Conservation (phyloP, 2,888 invertebrate species). For the Rhagophthalmus giganteus region DNA sequence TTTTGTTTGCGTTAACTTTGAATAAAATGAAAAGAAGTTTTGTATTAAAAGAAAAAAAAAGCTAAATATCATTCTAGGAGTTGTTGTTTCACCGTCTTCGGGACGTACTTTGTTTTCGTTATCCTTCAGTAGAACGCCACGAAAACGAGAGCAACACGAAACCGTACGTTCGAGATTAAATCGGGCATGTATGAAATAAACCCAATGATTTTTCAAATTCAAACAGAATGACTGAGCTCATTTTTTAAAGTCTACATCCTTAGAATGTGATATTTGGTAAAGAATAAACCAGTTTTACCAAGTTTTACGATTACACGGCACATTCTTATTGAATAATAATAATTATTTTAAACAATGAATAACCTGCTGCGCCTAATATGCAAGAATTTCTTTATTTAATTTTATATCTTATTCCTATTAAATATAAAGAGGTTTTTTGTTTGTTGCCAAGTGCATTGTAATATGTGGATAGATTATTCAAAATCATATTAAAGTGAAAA, state of each 20-base stretch:
- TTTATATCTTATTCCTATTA: conserved; percentile 36
- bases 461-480: conserved; percentile 38
- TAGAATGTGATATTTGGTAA: conserved; percentile 41
- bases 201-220: conserved; percentile 57
- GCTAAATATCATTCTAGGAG: conserved; percentile 38
- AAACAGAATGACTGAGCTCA: conserved; percentile 55
- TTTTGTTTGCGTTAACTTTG: conserved; percentile 31
- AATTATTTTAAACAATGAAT: conserved; percentile 57
- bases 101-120: too few relatives aligned
- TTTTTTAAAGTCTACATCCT: conserved; percentile 48
- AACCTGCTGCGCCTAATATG: conserved; percentile 50
- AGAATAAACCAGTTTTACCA: conserved; percentile 11
- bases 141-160: too few relatives aligned
- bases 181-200: conserved; percentile 34
- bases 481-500: conserved; percentile 40
- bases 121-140: too few relatives aligned
- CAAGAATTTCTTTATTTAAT: conserved; percentile 34
- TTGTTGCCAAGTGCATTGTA: conserved; percentile 40
- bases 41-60: conserved; percentile 24
- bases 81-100: conserved; percentile 8
- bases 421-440: conserved; percentile 42
- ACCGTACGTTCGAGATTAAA: conserved; percentile 17
- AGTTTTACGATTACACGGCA: conserved; percentile 29
- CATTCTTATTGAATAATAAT: conserved; percentile 50
- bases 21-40: conserved; percentile 31